Evolutionary conservation across 1,140 invertebrate species (phyloP).

Genomic region (Vanessa atalanta): DNA sequence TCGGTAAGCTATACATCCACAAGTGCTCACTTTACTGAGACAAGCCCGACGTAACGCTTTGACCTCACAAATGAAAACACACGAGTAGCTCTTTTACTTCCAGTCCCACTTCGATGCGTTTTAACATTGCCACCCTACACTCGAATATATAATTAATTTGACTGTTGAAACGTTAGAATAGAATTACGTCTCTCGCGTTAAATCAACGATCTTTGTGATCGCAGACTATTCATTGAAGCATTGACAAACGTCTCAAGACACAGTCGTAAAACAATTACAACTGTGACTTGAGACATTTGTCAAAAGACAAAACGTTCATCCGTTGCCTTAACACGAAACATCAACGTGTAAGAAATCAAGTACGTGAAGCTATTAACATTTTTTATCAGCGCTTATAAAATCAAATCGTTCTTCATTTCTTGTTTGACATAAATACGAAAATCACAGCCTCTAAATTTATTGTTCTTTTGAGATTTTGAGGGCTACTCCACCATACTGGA

Average conservation of each 20-base stretch:
- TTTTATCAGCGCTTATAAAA: background rate
- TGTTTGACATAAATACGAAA: too few relatives aligned
- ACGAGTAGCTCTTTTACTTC: conserved; percentile 13
- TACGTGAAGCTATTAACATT: background rate
- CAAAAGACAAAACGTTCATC: conserved; percentile 44
- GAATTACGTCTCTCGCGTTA: conserved; percentile 44
- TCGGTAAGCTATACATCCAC: conserved; percentile 10
- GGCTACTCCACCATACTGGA: too few relatives aligned
- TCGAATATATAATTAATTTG: conserved; percentile 4
- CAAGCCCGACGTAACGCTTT: conserved; percentile 19
- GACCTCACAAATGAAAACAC: conserved; percentile 23
- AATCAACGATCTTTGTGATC: conserved; percentile 59
- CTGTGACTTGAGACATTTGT: conserved; percentile 52
- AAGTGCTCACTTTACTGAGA: conserved; percentile 22
- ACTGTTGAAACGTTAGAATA: background rate
- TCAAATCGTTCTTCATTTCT: too few relatives aligned
- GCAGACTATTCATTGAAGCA: conserved; percentile 55
- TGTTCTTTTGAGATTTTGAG: too few relatives aligned
- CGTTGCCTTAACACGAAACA: background rate
- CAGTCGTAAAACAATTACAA: conserved; percentile 33
- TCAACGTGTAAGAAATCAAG: background rate
- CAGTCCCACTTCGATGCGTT: background rate
- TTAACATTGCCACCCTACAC: conserved; percentile 1
- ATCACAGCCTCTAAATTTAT: too few relatives aligned
- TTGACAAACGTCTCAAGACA: conserved; percentile 32